A percentile compares a stretch with the other conserved stretches of the same genome.
phyloP scores from a whole-genome alignment of 2,113 vertebrate species.

The Ammospiza nelsoni region DNA sequence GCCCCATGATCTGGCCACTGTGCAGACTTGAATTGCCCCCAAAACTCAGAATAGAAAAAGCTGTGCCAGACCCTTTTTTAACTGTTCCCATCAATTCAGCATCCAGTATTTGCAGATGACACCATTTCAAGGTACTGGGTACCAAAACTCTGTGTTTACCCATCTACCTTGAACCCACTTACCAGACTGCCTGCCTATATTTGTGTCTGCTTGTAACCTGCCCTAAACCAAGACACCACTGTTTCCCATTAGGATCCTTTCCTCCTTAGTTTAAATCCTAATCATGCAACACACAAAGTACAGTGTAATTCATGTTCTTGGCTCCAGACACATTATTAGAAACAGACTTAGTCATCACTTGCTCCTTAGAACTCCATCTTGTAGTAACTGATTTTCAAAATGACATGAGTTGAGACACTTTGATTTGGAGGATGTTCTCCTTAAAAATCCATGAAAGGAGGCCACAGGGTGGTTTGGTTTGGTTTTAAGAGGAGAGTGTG shows the following conservation, averaged over 20 bases:
- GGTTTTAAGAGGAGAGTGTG: not conserved
- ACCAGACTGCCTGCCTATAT: not conserved
- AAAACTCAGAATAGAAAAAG: not conserved
- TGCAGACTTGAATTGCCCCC: not conserved
- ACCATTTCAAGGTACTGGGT: not conserved
- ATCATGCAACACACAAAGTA: not conserved
- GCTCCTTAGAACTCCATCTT: not conserved
- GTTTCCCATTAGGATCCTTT: not conserved
- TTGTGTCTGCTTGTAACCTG: not conserved
- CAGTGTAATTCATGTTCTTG: not conserved
- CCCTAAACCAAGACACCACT: not conserved
- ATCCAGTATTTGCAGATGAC: not conserved
- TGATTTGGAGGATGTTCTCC: not conserved
- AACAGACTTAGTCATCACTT: not conserved
- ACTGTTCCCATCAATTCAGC: not conserved
- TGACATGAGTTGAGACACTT: not conserved
- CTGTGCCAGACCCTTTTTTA: not conserved
- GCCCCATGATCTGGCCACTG: no score
- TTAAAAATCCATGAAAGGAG: not conserved
- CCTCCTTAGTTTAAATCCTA: not conserved
- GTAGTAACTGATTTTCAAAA: not conserved
- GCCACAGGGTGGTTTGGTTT: rapidly evolving
- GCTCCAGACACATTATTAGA: not conserved
- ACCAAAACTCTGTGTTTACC: not conserved
- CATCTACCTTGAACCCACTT: not conserved